Conservation (phyloP, 2,888 invertebrate genomes). For the Branchellion lobata region DNA sequence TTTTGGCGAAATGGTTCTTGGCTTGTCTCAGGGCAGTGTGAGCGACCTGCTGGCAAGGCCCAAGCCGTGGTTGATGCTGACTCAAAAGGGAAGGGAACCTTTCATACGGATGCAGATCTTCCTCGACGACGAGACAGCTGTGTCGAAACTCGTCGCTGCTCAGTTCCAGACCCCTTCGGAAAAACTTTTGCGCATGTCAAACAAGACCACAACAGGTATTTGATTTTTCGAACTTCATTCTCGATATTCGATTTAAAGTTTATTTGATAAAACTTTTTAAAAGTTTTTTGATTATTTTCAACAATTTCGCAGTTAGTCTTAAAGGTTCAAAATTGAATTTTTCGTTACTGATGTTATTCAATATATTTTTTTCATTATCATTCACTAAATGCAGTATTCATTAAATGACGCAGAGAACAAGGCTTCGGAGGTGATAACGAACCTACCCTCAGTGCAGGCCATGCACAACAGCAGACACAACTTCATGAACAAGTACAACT, state of each 20-base stretch:
- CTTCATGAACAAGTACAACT: slow-evolving; percentile 26
- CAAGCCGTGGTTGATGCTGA: slow-evolving; percentile 98
- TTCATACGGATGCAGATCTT: slow-evolving; percentile 74
- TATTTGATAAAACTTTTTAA: neutral
- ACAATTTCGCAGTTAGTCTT: neutral
- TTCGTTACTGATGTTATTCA: no score
- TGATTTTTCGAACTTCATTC: neutral
- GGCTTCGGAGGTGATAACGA: neutral
- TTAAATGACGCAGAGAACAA: slow-evolving; percentile 52
- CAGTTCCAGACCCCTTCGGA: slow-evolving; percentile 98
- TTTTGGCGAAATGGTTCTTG: slow-evolving; percentile 94
- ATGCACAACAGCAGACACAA: slow-evolving; percentile 5
- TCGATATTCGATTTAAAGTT: neutral
- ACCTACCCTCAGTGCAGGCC: neutral
- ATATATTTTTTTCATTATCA: no score
- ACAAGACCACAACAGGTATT: slow-evolving; percentile 14
- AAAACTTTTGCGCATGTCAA: slow-evolving; percentile 52
- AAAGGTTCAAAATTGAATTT: no score
- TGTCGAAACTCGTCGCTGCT: slow-evolving; percentile 89
- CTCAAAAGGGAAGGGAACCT: slow-evolving; percentile 88
- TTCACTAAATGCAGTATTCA: no score
- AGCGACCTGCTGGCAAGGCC: slow-evolving; percentile 94
- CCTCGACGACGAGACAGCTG: slow-evolving; percentile 90
- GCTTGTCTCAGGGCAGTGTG: slow-evolving; percentile 76
- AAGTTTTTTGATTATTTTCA: neutral